These are phyloP conservation scores for Drosophila sechellia DNA, from an alignment of 1,140 invertebrate species.

Conservation along the genomic window DNA sequence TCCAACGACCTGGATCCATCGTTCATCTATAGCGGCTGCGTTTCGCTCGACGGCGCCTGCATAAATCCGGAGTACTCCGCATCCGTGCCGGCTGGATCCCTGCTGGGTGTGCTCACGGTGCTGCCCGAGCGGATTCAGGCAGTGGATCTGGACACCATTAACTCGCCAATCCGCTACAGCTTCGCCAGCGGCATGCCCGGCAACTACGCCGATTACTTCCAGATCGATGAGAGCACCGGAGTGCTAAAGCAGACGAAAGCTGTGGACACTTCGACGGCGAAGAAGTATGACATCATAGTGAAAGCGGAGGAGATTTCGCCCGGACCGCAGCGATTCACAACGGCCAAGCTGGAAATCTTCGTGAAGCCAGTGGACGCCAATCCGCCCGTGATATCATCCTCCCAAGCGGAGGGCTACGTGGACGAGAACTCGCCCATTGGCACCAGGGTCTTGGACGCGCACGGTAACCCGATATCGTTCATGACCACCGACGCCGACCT, in stretches of 20 bases:
- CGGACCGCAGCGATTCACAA: conserved; percentile 89
- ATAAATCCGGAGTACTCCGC: conserved; percentile 93
- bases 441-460: conserved; percentile 90
- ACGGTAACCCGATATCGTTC: conserved; percentile 89
- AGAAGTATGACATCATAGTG: conserved; percentile 87
- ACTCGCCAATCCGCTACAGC: conserved; percentile 91
- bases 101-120: conserved; percentile 92
- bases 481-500: conserved; percentile 93
- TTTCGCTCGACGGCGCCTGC: conserved; percentile 90
- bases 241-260: conserved; percentile 91
- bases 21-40: conserved; percentile 93
- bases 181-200: conserved; percentile 92
- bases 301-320: conserved; percentile 94
- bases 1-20: conserved; percentile 95
- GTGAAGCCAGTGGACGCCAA: conserved; percentile 94
- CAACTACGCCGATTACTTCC: conserved; percentile 92
- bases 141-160: conserved; percentile 94
- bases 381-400: conserved; percentile 91
- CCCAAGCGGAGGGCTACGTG: conserved; percentile 91
- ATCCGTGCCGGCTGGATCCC: conserved; percentile 91
- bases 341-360: conserved; percentile 91
- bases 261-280: conserved; percentile 91
- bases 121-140: conserved; percentile 95
- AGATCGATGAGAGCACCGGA: conserved; percentile 92
- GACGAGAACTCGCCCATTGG: conserved; percentile 94